Conservation (phyloP, 2,113 vertebrate genomes). For the Crocuta crocuta region DNA sequence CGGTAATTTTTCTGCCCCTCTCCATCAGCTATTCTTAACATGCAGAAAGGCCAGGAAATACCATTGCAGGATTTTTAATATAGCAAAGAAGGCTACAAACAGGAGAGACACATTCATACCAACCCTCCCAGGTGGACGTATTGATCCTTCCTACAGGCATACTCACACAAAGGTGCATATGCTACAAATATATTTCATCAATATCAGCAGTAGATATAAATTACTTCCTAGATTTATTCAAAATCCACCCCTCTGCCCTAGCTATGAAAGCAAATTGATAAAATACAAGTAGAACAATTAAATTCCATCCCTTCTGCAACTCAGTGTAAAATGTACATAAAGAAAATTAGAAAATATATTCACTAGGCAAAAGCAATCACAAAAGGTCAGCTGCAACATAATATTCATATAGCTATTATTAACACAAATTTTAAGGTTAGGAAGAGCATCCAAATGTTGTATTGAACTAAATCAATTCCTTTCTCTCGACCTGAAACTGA, state of each 20-base stretch:
- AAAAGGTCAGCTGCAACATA: conserved; percentile 52
- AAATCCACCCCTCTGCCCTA: not conserved
- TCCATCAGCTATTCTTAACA: not conserved
- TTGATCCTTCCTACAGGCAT: not conserved
- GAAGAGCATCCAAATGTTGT: not conserved
- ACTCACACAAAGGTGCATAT: not conserved
- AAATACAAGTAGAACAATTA: conserved; percentile 69
- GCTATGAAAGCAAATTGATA: conserved; percentile 33
- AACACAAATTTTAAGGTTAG: conserved; percentile 39
- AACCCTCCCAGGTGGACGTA: not conserved
- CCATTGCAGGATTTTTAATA: not conserved
- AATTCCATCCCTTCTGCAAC: not conserved
- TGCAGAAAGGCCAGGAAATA: not conserved
- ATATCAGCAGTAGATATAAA: not conserved
- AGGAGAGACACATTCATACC: not conserved
- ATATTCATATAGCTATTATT: conserved; percentile 43
- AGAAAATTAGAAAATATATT: conserved; percentile 44
- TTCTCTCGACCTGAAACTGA: not conserved
- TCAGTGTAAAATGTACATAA: conserved; percentile 50
- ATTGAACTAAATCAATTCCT: conserved; percentile 46
- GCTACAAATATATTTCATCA: not conserved
- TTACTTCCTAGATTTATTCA: conserved; percentile 29
- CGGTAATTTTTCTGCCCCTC: not conserved
- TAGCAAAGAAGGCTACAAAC: not conserved
- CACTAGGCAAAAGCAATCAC: conserved; percentile 36